Evolutionary conservation across 2,113 vertebrate genomes (phyloP).

Genomic region (Actenoides lindsayi): DNA sequence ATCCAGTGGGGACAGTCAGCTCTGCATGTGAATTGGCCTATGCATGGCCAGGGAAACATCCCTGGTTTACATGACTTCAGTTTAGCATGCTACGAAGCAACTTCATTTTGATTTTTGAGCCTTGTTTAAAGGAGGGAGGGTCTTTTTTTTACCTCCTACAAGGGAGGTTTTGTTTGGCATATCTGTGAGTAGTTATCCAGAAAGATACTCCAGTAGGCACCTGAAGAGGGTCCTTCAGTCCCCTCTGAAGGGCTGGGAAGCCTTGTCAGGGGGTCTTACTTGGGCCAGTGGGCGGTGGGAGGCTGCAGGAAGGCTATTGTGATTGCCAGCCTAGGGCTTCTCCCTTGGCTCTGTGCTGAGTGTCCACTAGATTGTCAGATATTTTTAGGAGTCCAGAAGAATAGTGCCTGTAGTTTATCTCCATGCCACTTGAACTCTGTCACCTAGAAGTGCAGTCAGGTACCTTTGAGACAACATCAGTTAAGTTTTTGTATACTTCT

Average conservation of each 20-base stretch:
- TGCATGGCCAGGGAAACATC: neutral
- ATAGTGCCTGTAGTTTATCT: neutral
- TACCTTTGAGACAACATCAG: neutral
- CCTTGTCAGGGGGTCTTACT: fast-evolving
- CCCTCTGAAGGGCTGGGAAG: neutral
- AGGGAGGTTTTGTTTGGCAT: neutral
- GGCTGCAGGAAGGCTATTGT: neutral
- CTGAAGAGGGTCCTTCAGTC: neutral
- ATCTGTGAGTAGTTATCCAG: neutral
- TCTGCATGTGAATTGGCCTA: neutral
- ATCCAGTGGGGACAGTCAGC: neutral
- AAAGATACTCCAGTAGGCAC: neutral
- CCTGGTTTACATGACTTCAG: neutral
- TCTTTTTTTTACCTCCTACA: neutral
- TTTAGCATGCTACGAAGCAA: neutral
- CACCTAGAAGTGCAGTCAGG: neutral
- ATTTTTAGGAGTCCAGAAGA: neutral
- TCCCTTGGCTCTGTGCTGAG: neutral
- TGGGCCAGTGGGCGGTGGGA: neutral
- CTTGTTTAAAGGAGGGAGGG: neutral
- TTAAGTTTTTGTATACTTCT: neutral
- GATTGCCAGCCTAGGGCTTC: neutral
- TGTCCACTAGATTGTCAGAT: neutral
- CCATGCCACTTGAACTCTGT: neutral
- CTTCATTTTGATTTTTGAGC: neutral